These are phyloP conservation scores for Hippocampus abdominalis DNA, from an alignment of 2,113 vertebrate genomes.

Conservation along the genomic window DNA sequence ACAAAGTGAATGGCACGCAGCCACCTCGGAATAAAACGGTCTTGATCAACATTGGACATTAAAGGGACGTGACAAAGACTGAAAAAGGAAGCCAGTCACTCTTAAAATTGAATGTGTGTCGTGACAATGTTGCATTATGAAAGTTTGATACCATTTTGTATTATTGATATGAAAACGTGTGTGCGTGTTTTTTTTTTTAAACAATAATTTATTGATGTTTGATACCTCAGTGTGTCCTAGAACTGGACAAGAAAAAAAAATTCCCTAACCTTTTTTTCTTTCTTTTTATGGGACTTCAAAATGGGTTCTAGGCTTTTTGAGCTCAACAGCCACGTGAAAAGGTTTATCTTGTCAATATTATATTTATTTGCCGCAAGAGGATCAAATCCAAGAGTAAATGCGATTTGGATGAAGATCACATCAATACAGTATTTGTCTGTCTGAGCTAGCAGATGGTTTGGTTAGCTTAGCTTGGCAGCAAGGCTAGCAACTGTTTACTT, in stretches of 20 bases:
- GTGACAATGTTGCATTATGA: slow-evolving; percentile 55
- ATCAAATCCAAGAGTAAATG: background rate
- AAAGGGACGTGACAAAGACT: background rate
- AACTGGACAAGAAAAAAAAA: slow-evolving; percentile 55
- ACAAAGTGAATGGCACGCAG: slow-evolving; percentile 16
- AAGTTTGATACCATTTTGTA: slow-evolving; percentile 71
- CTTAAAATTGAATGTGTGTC: slow-evolving; percentile 33
- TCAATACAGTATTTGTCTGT: background rate
- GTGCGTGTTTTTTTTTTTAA: slow-evolving; percentile 22
- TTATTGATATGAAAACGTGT: slow-evolving; percentile 56
- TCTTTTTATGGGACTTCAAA: slow-evolving; percentile 8
- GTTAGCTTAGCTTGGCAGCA: background rate
- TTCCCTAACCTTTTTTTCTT: background rate
- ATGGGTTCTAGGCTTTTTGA: slow-evolving; percentile 11
- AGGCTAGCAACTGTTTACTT: background rate
- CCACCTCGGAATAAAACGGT: slow-evolving; percentile 26
- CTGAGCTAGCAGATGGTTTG: background rate
- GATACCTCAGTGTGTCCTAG: slow-evolving; percentile 66
- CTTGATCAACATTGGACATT: slow-evolving; percentile 8
- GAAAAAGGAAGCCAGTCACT: slow-evolving; percentile 3
- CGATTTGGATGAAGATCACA: background rate
- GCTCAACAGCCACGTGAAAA: slow-evolving; percentile 1
- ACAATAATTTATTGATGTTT: slow-evolving; percentile 67
- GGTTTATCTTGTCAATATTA: background rate
- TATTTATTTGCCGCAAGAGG: background rate